These are phyloP conservation scores for Psittacula cyanocephala DNA, from an alignment of 2,113 vertebrate species.

Conservation along the genomic window DNA sequence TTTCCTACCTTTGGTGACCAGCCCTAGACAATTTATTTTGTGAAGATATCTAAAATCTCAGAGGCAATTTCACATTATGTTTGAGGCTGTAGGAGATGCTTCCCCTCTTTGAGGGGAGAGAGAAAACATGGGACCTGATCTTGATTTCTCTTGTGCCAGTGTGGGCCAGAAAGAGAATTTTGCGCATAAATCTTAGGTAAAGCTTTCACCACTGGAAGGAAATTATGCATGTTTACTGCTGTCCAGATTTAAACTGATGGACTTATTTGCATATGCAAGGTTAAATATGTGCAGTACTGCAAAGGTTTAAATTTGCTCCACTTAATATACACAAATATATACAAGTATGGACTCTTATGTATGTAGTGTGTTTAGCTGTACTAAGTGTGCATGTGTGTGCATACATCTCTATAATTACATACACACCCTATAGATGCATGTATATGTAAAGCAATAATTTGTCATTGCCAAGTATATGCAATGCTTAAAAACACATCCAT, in stretches of 20 bases:
- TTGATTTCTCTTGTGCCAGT: not conserved
- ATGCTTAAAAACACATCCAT: not conserved
- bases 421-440: not conserved
- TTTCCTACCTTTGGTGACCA: not conserved
- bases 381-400: not conserved
- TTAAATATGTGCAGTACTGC: not conserved
- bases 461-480: not conserved
- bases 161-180: not conserved
- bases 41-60: not conserved
- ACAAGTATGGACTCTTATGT: not conserved
- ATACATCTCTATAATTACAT: not conserved
- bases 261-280: not conserved
- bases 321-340: not conserved
- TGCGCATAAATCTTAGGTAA: not conserved
- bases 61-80: not conserved
- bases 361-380: not conserved
- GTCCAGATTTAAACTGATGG: not conserved
- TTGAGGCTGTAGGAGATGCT: not conserved
- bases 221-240: not conserved
- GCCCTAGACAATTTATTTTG: not conserved
- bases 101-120: rapidly evolving
- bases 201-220: not conserved
- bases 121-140: not conserved
- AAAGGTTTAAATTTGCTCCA: not conserved
- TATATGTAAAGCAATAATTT: not conserved